Conservation (phyloP, 2,888 invertebrate species). For the Mesochorus sp. region DNA sequence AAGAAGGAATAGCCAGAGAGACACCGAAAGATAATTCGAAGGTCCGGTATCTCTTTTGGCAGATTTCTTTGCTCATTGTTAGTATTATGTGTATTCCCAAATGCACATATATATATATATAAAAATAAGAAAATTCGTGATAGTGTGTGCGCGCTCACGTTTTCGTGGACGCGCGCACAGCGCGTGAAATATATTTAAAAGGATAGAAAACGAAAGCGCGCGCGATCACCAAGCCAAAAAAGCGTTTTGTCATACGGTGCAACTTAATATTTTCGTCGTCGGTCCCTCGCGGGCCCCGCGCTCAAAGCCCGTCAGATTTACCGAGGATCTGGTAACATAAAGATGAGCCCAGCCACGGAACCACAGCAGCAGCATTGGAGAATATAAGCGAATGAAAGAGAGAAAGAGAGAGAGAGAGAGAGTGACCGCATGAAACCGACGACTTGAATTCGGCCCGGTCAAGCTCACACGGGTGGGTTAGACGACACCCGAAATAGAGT, state of each 20-base stretch:
- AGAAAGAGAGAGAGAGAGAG: constrained; percentile 21
- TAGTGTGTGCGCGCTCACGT: constrained; percentile 10
- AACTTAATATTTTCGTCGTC: constrained; percentile 70
- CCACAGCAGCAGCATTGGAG: constrained; percentile 41
- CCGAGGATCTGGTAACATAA: constrained; percentile 73
- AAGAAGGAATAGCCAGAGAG: constrained; percentile 14
- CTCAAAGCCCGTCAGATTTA: constrained; percentile 71
- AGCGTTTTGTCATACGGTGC: constrained; percentile 66
- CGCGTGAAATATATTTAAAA: constrained; percentile 49
- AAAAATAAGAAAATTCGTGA: background rate
- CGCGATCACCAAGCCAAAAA: constrained; percentile 42
- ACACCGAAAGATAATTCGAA: constrained; percentile 48
- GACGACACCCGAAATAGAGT: constrained; percentile 77
- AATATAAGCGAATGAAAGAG: constrained; percentile 44
- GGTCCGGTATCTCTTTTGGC: constrained; percentile 42
- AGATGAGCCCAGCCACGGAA: constrained; percentile 68
- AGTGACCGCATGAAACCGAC: constrained; percentile 52
- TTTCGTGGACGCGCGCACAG: constrained; percentile 23
- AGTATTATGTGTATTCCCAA: constrained; percentile 31
- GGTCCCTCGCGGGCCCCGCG: constrained; percentile 59
- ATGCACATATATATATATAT: constrained; percentile 2
- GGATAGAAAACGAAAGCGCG: constrained; percentile 45
- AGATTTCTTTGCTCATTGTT: constrained; percentile 35
- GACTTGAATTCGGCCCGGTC: constrained; percentile 54
- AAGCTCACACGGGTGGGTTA: constrained; percentile 47